Evolutionary conservation across 2,888 invertebrate species (phyloP), one percentile per base, ranked within the genome.

Genomic region (Ernsta delagoae): DNA sequence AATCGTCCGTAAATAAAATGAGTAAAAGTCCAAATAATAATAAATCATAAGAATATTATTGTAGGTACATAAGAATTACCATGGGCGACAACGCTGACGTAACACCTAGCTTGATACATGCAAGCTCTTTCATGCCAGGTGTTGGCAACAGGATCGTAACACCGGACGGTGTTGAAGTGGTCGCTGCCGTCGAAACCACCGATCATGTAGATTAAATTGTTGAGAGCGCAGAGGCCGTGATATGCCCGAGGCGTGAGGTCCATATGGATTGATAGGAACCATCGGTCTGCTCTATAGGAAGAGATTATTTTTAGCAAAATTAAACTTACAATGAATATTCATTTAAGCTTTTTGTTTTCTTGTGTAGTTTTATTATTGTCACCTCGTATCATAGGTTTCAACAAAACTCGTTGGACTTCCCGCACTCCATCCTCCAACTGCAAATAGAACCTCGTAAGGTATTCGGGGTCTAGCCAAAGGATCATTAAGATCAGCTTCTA

Each of bases 381-480:
- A 16, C 89, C 97, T 95, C 50, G 96, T 95, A 78, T 96, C 96
- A 83, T 97, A 97, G 66, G 96, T 96, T 85, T 96, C 96, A 36
- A 96, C 95, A 78, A 96, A 96, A 87, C 95, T 96, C 0, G 97
- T 97, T 0, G 97, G 97, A 73, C 96, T 96, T n/a, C 97, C 97
- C n/a, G 96, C 94, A 82, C 96, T 94, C 98, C 97, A 97, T 0
- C 98, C 98, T 4, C 97, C 97, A 16, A 97, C 95, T 11, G 97
- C 96, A 83, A 98, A 97, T 9, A 98, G 92, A 76, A 97, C 95
- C 78, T 96, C 96, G 83, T 96, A 96, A 59, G 95, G 97, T 86
- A 97, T 95, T 71, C 98, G 92, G 0, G 97, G 97, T 71, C 95
- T 89, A 7, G 95, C 93, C 48, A 96, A 79, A 0, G 95, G 95